Evolutionary conservation across 2,888 invertebrate species (phyloP), one percentile per base, ranked within the genome.

Genomic region (Epirrhoe tristata): DNA sequence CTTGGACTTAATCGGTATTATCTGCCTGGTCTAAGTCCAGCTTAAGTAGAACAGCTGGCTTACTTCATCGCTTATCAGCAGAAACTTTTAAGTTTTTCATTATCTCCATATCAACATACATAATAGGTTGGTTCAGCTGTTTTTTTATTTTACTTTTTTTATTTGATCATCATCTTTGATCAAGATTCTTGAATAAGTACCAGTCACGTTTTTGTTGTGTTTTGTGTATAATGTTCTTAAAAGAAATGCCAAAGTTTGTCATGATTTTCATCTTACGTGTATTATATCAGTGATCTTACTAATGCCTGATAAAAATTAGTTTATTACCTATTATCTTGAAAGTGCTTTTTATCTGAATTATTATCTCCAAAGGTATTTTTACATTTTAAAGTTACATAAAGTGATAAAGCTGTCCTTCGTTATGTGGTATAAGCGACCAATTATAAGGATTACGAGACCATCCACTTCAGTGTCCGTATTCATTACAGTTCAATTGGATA

Each of bases 391-490:
- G 10, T 10, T 8, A 43, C 17, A 53, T 17, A 5, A 2, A 58
- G 39, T 60, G 48, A 53, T 0, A 39, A 24, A 63, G 66, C 66
- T 58, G 51, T 34, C n/a, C 10, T 51, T 17, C n/a, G 67, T n/a
- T n/a, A 50, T 52, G 55, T 53, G 62, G 66, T 66, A 69, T 57
- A 67, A 59, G 62, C 66, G 71, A 69, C 76, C 77, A 76, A 77
- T 79, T 77, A 77, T 65, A 65, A 63, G 73, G 73, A 76, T 78
- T 76, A 77, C n/a, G 50, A 46, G 16, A 39, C 54, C 50, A 50
- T 16, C 58, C 58, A 43, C 57, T 69, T 60, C 63, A 54, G 61
- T 58, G 68, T 58, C 58, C 31, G 63, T 48, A 31, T 70, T 67
- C 64, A 65, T 67, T 70, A 67, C 70, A 46, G 59, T 58, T 65